Evolutionary conservation across 1,140 invertebrate species (phyloP), one percentile per base, ranked within the genome.

Genomic region (Lepidurus apus): DNA sequence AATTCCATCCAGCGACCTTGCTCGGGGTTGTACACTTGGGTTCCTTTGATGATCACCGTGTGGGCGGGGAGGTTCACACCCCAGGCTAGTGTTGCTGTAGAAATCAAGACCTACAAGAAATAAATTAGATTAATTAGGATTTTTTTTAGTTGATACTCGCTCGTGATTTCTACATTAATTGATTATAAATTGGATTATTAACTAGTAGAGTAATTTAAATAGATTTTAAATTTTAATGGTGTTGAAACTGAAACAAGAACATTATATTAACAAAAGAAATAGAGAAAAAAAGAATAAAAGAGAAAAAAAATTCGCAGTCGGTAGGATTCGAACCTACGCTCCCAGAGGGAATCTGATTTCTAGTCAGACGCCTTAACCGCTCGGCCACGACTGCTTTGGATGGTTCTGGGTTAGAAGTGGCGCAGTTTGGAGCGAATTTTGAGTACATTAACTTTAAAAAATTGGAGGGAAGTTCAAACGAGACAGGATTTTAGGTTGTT

Each of bases 51-150:
- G 79, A 99, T 98, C 43, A 99, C 98, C 11, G 97, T 99, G 85
- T 99, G 97, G 0, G 98, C 98, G 0, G 98, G 98, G 77, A 99
- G 88, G 87, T 99, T 99, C 1, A 99, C 98, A 88, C 98, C 98
- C 98, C 98, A 99, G 42, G 98, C 98, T 34, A 99, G 87, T 0
- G 98, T 99, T 0, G 98, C 96, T 0, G 98, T 99, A 0, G 97
- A 99, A 0, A 99, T 96, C 34, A 99, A 85, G 17, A 99, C 96
- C 86, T 91, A 86, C 24, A 80, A 79, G 34, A 73, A 26, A 34
- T 42, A 53, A 77, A 77, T 2, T 45, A 42, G 17, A 42, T 13
- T 7, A 21, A 11, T 75, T 1, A 24, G n/a, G n/a, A 75, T 75
- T 42, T 9, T 13, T 75, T 21, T 17, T 21, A 17, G 1, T 8